Evolutionary conservation across 1,140 invertebrate species (phyloP).

Genomic region (Drosophila elegans): DNA sequence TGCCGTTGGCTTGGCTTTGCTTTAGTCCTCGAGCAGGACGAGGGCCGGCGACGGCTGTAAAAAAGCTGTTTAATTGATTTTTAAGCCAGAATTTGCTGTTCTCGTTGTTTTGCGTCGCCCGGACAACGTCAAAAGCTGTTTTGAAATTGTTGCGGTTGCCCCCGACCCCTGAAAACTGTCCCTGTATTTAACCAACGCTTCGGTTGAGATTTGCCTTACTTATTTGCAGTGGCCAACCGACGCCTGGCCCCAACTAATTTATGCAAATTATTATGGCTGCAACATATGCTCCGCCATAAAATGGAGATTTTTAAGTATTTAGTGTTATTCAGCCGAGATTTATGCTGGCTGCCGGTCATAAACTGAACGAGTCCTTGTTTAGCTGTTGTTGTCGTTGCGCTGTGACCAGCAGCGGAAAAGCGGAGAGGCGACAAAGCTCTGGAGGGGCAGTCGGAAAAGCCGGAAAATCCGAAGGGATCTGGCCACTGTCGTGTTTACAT

Average conservation of each 20-base stretch:
- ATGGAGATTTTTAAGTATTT: slow-evolving; percentile 83
- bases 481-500: slow-evolving; percentile 64
- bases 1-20: slow-evolving; percentile 62
- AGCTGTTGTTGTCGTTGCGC: slow-evolving; percentile 6
- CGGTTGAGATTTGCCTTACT: slow-evolving; percentile 58
- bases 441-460: background rate
- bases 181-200: background rate
- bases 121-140: slow-evolving; percentile 81
- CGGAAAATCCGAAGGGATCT: slow-evolving; percentile 28
- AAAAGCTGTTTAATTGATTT: slow-evolving; percentile 84
- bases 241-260: slow-evolving; percentile 70
- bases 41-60: slow-evolving; percentile 56
- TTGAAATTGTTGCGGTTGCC: slow-evolving; percentile 76
- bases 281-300: slow-evolving; percentile 81
- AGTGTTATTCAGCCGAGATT: slow-evolving; percentile 78
- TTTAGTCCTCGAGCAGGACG: slow-evolving; percentile 7
- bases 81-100: slow-evolving; percentile 80
- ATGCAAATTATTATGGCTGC: slow-evolving; percentile 82
- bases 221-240: slow-evolving; percentile 71
- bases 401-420: slow-evolving; percentile 32
- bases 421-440: background rate
- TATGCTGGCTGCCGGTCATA: slow-evolving; percentile 66
- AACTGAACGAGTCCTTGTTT: slow-evolving; percentile 47
- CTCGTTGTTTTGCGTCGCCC: slow-evolving; percentile 66
- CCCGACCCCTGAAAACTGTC: background rate